Evolutionary conservation across 2,797 vertebrate species (phyloP).

Genomic region (Lacerta viridis): DNA sequence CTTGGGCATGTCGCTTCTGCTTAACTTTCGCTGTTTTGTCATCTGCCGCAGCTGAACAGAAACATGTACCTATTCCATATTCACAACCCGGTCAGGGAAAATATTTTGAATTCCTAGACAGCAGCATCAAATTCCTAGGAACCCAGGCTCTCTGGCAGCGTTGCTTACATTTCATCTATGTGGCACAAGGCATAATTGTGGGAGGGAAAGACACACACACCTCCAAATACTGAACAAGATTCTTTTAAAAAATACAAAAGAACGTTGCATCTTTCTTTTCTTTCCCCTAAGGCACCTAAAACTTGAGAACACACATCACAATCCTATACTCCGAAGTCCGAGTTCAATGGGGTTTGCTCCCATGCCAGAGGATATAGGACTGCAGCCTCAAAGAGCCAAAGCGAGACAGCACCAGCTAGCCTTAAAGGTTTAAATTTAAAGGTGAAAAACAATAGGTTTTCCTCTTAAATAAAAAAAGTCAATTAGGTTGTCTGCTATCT

Average conservation of each 20-base stretch:
- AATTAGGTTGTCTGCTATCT: accelerated
- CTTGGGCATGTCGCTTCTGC: background rate
- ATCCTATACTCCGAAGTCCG: background rate
- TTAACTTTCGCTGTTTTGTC: constrained; percentile 32
- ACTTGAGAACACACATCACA: constrained; percentile 19
- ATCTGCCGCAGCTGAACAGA: constrained; percentile 40
- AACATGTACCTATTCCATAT: constrained; percentile 50
- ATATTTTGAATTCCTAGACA: constrained; percentile 15
- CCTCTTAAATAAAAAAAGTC: background rate
- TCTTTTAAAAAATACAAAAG: background rate
- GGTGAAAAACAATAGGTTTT: constrained; percentile 16
- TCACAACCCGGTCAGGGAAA: constrained; percentile 9
- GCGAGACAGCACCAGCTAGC: background rate
- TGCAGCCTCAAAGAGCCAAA: background rate
- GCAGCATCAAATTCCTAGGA: background rate
- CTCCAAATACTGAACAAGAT: background rate
- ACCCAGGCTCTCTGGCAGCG: background rate
- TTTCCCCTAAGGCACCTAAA: constrained; percentile 30
- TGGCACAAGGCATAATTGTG: background rate
- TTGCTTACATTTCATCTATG: background rate
- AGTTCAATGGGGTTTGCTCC: background rate
- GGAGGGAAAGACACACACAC: background rate
- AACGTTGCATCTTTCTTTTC: constrained; percentile 15
- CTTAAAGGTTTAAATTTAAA: background rate
- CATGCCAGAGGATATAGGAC: background rate